A percentile compares a stretch with the other conserved stretches of the same genome.
phyloP scores from a whole-genome alignment of 2,888 invertebrate species.

The Taphrorychus bicolor region DNA sequence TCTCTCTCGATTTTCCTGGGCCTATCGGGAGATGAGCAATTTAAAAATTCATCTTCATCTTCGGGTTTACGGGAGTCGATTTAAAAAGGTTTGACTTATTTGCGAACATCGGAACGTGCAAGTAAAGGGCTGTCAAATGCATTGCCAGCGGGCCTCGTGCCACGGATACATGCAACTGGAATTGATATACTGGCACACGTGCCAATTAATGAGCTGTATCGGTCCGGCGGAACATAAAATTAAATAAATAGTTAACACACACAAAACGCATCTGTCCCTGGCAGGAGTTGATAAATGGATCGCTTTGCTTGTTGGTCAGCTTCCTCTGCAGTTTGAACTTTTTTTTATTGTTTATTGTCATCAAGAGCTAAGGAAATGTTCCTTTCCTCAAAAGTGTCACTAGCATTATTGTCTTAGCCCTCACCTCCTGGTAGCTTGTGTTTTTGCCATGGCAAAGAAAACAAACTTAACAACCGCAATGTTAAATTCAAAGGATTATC shows the following conservation, averaged over 20 bases:
- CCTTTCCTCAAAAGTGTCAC: no score
- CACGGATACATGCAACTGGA: slow-evolving; percentile 22
- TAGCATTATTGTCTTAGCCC: background rate
- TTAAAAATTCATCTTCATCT: background rate
- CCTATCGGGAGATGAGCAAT: background rate
- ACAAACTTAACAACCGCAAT: background rate
- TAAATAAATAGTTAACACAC: slow-evolving; percentile 26
- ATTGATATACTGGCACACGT: slow-evolving; percentile 28
- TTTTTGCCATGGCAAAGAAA: background rate
- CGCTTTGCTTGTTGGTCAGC: background rate
- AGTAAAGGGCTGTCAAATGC: background rate
- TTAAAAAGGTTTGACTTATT: slow-evolving; percentile 2
- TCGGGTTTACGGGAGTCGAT: background rate
- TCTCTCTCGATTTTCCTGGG: background rate
- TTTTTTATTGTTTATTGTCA: no score
- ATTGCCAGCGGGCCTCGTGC: slow-evolving; percentile 5
- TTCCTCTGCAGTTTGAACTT: background rate
- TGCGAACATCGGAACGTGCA: background rate
- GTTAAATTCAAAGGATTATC: background rate
- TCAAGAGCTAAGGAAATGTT: no score
- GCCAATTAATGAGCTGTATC: slow-evolving; percentile 29
- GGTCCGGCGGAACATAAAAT: slow-evolving; percentile 23
- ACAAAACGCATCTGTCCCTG: slow-evolving; percentile 12
- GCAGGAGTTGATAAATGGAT: slow-evolving; percentile 12
- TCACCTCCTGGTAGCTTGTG: background rate